phyloP scores from a whole-genome alignment of 2,797 vertebrate species.

The Darevskia nairensis region DNA sequence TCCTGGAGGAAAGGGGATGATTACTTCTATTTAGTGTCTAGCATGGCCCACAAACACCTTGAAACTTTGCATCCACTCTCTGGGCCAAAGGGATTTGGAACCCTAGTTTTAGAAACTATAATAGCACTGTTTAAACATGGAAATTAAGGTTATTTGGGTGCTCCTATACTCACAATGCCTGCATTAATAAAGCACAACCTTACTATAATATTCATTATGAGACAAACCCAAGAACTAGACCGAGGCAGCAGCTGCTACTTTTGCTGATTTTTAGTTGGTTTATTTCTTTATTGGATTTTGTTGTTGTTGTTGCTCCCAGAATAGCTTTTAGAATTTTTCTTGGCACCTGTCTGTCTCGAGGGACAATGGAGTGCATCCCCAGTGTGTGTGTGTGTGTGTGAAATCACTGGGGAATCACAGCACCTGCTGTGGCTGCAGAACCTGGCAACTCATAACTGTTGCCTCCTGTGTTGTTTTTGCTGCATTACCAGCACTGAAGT shows the following conservation, averaged over 20 bases:
- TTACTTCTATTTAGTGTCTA: neutral
- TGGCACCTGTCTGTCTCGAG: too few relatives aligned
- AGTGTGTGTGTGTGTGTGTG: too few relatives aligned
- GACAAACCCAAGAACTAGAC: neutral
- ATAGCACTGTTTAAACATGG: neutral
- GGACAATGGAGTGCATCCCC: too few relatives aligned
- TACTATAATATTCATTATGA: neutral
- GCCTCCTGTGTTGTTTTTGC: too few relatives aligned
- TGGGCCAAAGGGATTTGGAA: neutral
- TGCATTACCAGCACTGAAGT: neutral
- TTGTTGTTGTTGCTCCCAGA: neutral
- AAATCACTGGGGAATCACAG: too few relatives aligned
- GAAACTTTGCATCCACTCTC: neutral
- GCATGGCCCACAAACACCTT: neutral
- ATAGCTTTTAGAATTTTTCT: neutral
- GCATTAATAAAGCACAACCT: neutral
- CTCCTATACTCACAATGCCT: neutral
- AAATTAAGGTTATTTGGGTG: neutral
- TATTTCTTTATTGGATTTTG: neutral
- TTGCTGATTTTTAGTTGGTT: neutral
- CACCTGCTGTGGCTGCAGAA: too few relatives aligned
- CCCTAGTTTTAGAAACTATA: neutral
- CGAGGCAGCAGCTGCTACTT: neutral
- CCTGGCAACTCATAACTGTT: too few relatives aligned
- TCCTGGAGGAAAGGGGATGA: constrained; percentile 79